phyloP scores from a whole-genome alignment of 2,888 invertebrate species.

The Leucoma salicis region DNA sequence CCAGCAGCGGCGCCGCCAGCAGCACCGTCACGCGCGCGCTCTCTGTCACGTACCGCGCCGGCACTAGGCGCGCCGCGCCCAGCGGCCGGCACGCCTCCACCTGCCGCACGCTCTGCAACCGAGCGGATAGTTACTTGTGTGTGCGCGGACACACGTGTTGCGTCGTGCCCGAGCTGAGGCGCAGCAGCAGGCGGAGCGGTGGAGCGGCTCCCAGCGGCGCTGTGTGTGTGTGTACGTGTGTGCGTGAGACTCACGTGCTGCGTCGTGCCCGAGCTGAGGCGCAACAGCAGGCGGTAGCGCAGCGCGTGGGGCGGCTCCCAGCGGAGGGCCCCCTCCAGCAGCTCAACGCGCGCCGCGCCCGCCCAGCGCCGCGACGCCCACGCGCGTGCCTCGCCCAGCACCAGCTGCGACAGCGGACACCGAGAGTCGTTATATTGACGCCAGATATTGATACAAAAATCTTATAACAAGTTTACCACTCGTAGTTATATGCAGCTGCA shows the following conservation, averaged over 20 bases:
- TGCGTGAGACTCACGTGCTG: too few species aligned
- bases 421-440: too few species aligned
- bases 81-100: slow-evolving; percentile 92
- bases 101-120: slow-evolving; percentile 52
- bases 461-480: too few species aligned
- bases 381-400: slow-evolving; percentile 40
- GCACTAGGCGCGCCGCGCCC: slow-evolving; percentile 93
- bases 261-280: not conserved
- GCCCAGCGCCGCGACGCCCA: slow-evolving; percentile 46
- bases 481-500: too few species aligned
- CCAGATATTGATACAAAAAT: too few species aligned
- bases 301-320: slow-evolving; percentile 61
- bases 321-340: slow-evolving; percentile 61
- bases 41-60: slow-evolving; percentile 98
- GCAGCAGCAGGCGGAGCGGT: slow-evolving; percentile 50
- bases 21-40: slow-evolving; percentile 91
- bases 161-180: not conserved
- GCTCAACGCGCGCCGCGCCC: slow-evolving; percentile 18
- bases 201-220: slow-evolving; percentile 62
- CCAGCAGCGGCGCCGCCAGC: slow-evolving; percentile 80
- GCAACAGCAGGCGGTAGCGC: slow-evolving; percentile 53
- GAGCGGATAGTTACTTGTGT: too few species aligned
- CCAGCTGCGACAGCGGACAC: slow-evolving; percentile 34
- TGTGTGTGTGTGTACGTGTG: too few species aligned
- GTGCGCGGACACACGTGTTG: too few species aligned